Evolutionary conservation across 1,140 invertebrate genomes (phyloP), one percentile per base, ranked within the genome.

Genomic region (Meloidogyne exigua): DNA sequence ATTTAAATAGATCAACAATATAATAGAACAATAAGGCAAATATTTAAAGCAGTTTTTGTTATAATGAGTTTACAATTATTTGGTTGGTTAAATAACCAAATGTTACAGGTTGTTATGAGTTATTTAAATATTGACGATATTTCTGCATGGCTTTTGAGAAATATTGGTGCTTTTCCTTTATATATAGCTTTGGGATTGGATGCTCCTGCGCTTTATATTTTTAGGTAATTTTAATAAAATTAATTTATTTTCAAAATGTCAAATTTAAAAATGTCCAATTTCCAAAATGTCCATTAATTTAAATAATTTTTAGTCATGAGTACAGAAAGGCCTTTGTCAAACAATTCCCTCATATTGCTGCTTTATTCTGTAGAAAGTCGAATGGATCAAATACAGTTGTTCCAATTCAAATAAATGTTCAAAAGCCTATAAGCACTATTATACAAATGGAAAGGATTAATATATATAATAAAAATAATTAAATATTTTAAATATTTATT

Each of bases 61-160:
- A 57, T 57, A n/a, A 57, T 57, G 49, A 57, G n/a, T n/a, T 57
- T 57, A 57, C 49, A 57, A 57, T 57, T 57, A 57, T n/a, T 57
- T 57, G 49, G 49, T n/a, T 57, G 49, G 49, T n/a, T 57, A 57
- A n/a, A n/a, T n/a, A 57, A 57, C 1, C 49, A 57, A 57, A n/a
- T 57, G 7, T n/a, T 57, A n/a, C 49, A 57, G 21, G 18, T 57
- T n/a, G 15, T 57, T 57, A 57, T 57, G 18, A 57, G 18, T 21
- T 57, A 57, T 21, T 9, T n/a, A n/a, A 57, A 57, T 57, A n/a
- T 57, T 18, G 49, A 57, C 1, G 0, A 7, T 7, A 0, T 57
- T n/a, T n/a, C 49, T 57, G 18, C 49, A 15, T 57, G 49, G 49
- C n/a, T 57, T 4, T 18, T 57, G 18, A 18, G 49, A n/a, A 57